Evolutionary conservation across 2,888 invertebrate species (phyloP).

Genomic region (Cryptus viduatorius): DNA sequence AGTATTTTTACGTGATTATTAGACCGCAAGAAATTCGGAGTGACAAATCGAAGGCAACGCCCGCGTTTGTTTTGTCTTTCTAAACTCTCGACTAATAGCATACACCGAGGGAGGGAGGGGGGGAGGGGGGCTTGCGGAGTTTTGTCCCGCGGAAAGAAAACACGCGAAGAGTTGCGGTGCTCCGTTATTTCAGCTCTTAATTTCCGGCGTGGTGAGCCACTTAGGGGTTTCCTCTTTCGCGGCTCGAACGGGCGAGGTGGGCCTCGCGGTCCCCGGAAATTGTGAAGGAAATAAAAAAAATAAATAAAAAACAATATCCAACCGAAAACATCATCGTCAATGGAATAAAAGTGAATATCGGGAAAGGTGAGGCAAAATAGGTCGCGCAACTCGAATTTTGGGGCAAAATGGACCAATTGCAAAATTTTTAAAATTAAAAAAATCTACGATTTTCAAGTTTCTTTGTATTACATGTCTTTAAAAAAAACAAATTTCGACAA

Average conservation of each 20-base stretch:
- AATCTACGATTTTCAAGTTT: too few species aligned
- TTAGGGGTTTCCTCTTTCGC: conserved; percentile 63
- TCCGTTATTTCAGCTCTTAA: conserved; percentile 56
- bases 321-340: not conserved
- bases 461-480: too few species aligned
- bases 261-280: conserved; percentile 61
- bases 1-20: not conserved
- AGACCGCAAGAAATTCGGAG: not conserved
- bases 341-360: not conserved
- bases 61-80: conserved; percentile 8
- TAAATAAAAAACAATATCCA: not conserved
- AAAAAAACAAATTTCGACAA: too few species aligned
- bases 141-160: conserved; percentile 44
- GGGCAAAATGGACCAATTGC: too few species aligned
- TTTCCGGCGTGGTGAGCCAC: conserved; percentile 64
- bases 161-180: conserved; percentile 11
- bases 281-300: conserved; percentile 56
- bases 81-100: not conserved
- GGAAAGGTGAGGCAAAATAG: too few species aligned
- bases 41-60: not conserved
- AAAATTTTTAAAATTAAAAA: too few species aligned
- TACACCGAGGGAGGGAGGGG: conserved; percentile 1
- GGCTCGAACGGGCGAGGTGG: conserved; percentile 11
- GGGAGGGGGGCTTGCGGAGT: not conserved
- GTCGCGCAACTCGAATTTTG: too few species aligned